These are phyloP conservation scores for Promerops cafer DNA, from an alignment of 2,113 vertebrate species.

Conservation along the genomic window DNA sequence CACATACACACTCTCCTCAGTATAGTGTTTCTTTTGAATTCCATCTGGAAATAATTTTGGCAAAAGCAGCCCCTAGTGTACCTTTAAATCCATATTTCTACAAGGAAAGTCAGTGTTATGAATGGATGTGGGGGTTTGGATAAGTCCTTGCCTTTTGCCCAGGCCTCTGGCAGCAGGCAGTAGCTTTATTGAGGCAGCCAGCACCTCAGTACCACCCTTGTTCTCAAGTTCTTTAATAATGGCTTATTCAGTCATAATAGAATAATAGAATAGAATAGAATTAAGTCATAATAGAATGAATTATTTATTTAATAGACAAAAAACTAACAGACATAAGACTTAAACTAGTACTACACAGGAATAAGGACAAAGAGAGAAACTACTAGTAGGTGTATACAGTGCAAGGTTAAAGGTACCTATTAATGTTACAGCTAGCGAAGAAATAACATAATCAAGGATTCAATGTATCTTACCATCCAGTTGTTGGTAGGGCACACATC, in stretches of 20 bases:
- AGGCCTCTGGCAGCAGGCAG: not conserved
- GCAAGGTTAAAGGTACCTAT: not conserved
- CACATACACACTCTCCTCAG: fast-evolving
- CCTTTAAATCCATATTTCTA: not conserved
- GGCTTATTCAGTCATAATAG: no score
- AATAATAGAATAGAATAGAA: no score
- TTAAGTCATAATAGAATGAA: not conserved
- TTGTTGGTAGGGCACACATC: not conserved
- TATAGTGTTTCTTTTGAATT: not conserved
- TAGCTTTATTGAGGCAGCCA: not conserved
- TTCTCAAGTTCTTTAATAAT: not conserved
- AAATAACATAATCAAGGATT: not conserved
- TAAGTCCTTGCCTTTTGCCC: not conserved
- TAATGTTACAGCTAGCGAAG: not conserved
- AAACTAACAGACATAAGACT: not conserved
- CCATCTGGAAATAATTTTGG: not conserved
- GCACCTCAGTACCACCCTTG: no score
- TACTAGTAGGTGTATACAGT: not conserved
- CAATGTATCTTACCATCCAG: not conserved
- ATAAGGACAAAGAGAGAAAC: not conserved
- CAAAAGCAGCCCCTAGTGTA: not conserved
- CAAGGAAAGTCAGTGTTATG: not conserved
- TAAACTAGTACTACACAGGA: not conserved
- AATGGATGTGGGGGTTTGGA: not conserved
- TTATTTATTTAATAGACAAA: not conserved